Evolutionary conservation across 1,140 invertebrate genomes (phyloP).

Genomic region (Drosophila asahinai): DNA sequence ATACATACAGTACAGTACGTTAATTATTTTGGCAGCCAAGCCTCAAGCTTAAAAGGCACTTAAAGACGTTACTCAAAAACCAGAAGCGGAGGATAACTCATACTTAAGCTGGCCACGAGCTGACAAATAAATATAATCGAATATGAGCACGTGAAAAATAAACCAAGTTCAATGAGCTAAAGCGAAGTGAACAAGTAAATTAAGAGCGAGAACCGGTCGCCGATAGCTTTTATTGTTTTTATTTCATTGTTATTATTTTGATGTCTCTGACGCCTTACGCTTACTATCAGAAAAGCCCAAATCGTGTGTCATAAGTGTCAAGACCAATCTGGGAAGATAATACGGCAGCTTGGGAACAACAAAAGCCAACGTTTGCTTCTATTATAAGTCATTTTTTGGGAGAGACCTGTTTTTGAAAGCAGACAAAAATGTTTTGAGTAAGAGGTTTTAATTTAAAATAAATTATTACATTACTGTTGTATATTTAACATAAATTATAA

Average conservation of each 20-base stretch:
- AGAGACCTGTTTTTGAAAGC: neutral
- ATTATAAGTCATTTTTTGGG: neutral
- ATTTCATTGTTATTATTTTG: slow-evolving; percentile 16
- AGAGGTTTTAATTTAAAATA: neutral
- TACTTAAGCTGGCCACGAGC: neutral
- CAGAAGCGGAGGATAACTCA: slow-evolving; percentile 1
- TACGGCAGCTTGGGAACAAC: slow-evolving; percentile 5
- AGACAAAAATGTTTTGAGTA: neutral
- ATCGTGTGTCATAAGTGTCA: slow-evolving; percentile 35
- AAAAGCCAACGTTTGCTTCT: slow-evolving; percentile 16
- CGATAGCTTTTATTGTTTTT: slow-evolving; percentile 18
- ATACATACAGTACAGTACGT: neutral
- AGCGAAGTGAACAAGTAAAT: slow-evolving; percentile 17
- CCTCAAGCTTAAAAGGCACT: slow-evolving; percentile 5
- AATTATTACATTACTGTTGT: too few relatives aligned
- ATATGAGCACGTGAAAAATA: slow-evolving; percentile 11
- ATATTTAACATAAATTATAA: too few relatives aligned
- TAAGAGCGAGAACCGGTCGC: slow-evolving; percentile 30
- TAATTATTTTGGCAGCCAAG: neutral
- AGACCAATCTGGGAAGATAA: slow-evolving; percentile 31
- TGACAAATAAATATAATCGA: slow-evolving; percentile 11
- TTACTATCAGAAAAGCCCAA: slow-evolving; percentile 39
- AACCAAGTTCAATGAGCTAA: slow-evolving; percentile 39
- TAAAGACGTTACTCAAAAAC: neutral
- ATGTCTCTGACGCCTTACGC: slow-evolving; percentile 11